Conservation (phyloP, 2,113 vertebrate species). For the Tonatia bakeri region DNA sequence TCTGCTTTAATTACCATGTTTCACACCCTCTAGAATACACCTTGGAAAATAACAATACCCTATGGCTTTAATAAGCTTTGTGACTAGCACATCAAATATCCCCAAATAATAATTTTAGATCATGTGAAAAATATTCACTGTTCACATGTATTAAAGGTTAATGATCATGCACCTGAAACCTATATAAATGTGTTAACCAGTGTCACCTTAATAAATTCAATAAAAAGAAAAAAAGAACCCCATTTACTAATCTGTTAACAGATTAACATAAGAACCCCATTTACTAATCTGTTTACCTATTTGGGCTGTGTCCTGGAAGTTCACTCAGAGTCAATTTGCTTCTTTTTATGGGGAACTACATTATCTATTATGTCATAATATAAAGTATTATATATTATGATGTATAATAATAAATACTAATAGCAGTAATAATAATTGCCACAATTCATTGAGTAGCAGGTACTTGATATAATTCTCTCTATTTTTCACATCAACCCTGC, state of each 20-base stretch:
- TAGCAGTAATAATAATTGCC: neutral
- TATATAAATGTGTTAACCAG: no score
- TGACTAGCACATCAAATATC: slow-evolving; percentile 10
- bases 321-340: slow-evolving; percentile 3
- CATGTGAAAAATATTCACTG: slow-evolving; percentile 32
- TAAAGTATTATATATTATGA: neutral
- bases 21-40: slow-evolving; percentile 7
- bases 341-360: slow-evolving; percentile 11
- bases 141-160: neutral
- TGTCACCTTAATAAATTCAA: no score
- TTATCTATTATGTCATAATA: neutral
- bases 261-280: neutral
- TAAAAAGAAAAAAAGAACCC: neutral
- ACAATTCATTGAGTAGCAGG: neutral
- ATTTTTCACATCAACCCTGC: neutral
- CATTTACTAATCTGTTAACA: neutral
- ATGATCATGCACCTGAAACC: neutral
- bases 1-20: slow-evolving; percentile 46
- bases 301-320: neutral
- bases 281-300: neutral
- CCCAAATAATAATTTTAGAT: slow-evolving; percentile 47
- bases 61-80: slow-evolving; percentile 35
- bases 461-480: neutral
- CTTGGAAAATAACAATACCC: slow-evolving; percentile 40
- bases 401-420: neutral